Evolutionary conservation across 2,113 vertebrate genomes (phyloP), one percentile per base, ranked within the genome.

Genomic region (Ammospiza caudacuta): DNA sequence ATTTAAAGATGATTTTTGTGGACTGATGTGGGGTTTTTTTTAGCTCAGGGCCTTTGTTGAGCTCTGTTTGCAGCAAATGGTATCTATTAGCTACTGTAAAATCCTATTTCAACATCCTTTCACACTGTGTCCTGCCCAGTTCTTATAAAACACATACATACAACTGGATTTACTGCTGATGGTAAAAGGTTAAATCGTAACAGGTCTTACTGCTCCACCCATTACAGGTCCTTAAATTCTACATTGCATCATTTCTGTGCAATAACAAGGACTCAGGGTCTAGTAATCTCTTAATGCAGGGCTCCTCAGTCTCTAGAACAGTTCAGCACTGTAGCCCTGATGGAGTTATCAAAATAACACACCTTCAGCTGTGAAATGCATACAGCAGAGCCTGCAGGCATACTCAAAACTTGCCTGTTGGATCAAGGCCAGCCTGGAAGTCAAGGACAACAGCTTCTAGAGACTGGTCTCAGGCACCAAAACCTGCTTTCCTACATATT

Each of bases 61-160:
- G 35, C 24, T 90, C n/a, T 72, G 39, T 92, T 81, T 87, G 63
- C 25, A 90, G 84, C 77, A 78, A 83, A 92, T 77, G 67, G 33
- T 91, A 83, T 93, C 85, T 79, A 91, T 83, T 94, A 96, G 64
- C 69, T 94, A 87, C 87, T 87, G 49, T 55, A 79, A 94, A 94
- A 70, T 49, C 44, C 21, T 82, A 31, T 84, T 95, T 96, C 66
- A 62, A 37, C 63, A 62, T 35, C 22, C 41, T 94, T 83, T 83
- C 24, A 20, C 73, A 76, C 46, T 49, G 64, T 64, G 37, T 54
- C 58, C 43, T 94, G 33, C 66, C n/a, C 46, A 62, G 22, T 76
- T 79, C 41, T 68, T 82, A 72, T 37, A 90, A 95, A 84, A 66
- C 47, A 59, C 44, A 29, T 44, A 29, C 22, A n/a, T 68, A 69